Conservation (phyloP, 2,888 invertebrate genomes). For the Harpagoxenus sublaevis region DNA sequence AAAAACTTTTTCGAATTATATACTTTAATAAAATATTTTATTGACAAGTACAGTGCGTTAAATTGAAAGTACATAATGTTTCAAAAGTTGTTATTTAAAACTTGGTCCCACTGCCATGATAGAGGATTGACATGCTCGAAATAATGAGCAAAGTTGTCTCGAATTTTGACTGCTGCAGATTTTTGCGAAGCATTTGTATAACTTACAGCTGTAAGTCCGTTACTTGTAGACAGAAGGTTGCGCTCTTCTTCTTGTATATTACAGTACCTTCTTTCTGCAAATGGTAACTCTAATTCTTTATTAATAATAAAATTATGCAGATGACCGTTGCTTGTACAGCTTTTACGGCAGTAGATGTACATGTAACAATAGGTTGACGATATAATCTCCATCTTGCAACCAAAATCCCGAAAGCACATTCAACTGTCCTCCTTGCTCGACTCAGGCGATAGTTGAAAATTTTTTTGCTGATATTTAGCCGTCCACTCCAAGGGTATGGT, state of each 20-base stretch:
- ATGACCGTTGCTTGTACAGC: background rate
- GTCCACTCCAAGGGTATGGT: too few species aligned
- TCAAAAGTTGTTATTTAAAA: constrained; percentile 15
- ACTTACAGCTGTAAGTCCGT: background rate
- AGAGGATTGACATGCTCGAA: background rate
- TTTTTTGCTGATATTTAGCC: too few species aligned
- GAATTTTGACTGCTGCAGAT: background rate
- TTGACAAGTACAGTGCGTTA: background rate
- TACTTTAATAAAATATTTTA: background rate
- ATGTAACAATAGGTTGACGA: too few species aligned
- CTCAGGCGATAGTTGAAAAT: too few species aligned
- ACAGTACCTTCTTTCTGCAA: background rate
- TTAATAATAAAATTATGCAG: constrained; percentile 27
- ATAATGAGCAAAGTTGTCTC: constrained; percentile 13
- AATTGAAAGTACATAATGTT: background rate
- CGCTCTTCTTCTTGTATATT: background rate
- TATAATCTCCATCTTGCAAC: too few species aligned
- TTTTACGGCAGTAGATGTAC: too few species aligned
- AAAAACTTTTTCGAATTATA: background rate
- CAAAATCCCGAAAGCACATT: too few species aligned
- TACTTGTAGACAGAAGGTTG: background rate
- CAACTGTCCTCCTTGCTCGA: too few species aligned
- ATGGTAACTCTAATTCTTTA: background rate
- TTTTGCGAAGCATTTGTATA: background rate
- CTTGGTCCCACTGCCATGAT: constrained; percentile 6